Evolutionary conservation across 2,113 vertebrate species (phyloP).

Genomic region (Silurus asotus): DNA sequence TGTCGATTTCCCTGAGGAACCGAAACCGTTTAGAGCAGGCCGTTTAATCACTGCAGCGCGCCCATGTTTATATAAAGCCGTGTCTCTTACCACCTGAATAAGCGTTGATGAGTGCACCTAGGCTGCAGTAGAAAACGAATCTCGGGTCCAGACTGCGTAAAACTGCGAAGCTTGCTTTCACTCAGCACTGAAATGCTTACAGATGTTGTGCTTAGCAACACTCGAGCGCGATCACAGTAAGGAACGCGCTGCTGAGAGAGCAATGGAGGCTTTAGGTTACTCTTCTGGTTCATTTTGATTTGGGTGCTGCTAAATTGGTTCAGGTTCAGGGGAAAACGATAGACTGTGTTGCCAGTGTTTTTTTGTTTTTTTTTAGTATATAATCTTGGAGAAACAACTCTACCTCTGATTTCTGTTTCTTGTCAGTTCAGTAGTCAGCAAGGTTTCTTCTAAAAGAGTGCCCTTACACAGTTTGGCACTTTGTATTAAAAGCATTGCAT

Average conservation of each 20-base stretch:
- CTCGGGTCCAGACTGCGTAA: neutral
- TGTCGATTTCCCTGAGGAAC: neutral
- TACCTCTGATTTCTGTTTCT: neutral
- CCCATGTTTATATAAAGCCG: neutral
- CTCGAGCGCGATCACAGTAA: no score
- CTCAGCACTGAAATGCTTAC: neutral
- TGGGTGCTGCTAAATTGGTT: neutral
- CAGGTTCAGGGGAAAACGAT: neutral
- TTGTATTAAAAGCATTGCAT: neutral
- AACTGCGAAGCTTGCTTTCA: neutral
- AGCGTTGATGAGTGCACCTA: neutral
- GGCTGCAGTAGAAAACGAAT: neutral
- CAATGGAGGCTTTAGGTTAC: neutral
- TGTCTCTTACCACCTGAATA: neutral
- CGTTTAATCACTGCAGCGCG: neutral
- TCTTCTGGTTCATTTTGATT: neutral
- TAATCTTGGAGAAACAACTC: neutral
- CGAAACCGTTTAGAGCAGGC: neutral
- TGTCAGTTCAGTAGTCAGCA: neutral
- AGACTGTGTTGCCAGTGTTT: neutral
- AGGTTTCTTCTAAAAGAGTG: neutral
- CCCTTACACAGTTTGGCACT: neutral
- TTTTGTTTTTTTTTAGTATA: neutral
- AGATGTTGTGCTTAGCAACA: neutral
- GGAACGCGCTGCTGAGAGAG: neutral